Conservation (phyloP, 2,797 vertebrate species). For the Sebastes elongatus region DNA sequence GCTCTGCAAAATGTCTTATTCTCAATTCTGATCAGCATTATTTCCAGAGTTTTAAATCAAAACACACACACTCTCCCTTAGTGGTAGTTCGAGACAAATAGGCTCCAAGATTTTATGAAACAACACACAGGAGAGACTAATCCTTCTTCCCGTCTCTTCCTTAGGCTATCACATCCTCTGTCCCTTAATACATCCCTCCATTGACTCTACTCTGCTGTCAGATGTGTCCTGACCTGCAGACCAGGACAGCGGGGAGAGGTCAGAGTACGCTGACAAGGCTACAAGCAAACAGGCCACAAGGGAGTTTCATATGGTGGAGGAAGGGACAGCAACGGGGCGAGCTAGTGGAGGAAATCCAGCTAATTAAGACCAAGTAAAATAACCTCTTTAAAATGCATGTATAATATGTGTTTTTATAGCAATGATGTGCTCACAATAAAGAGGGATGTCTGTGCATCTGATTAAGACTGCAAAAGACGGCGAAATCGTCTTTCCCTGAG, state of each 20-base stretch:
- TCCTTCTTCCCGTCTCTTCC: background rate
- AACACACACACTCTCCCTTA: background rate
- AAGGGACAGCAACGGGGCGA: background rate
- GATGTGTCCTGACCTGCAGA: conserved; percentile 1
- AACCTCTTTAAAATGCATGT: background rate
- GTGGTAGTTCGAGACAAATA: background rate
- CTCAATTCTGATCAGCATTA: background rate
- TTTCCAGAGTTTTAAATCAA: background rate
- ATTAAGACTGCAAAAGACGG: background rate
- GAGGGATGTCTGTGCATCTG: background rate
- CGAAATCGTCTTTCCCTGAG: conserved; percentile 1
- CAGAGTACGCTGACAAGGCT: conserved; percentile 29
- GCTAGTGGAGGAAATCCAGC: background rate
- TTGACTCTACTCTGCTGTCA: background rate
- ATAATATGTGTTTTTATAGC: background rate
- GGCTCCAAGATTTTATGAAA: background rate
- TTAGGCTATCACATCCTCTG: background rate
- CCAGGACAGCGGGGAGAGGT: conserved; percentile 12
- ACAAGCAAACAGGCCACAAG: background rate
- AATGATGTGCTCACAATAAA: background rate
- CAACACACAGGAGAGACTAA: background rate
- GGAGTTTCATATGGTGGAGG: conserved; percentile 10
- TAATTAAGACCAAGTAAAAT: background rate
- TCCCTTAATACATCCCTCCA: background rate
- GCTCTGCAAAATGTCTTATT: background rate